Evolutionary conservation across 2,113 vertebrate species (phyloP), one percentile per base, ranked within the genome.

Genomic region (Pelusios castaneus): DNA sequence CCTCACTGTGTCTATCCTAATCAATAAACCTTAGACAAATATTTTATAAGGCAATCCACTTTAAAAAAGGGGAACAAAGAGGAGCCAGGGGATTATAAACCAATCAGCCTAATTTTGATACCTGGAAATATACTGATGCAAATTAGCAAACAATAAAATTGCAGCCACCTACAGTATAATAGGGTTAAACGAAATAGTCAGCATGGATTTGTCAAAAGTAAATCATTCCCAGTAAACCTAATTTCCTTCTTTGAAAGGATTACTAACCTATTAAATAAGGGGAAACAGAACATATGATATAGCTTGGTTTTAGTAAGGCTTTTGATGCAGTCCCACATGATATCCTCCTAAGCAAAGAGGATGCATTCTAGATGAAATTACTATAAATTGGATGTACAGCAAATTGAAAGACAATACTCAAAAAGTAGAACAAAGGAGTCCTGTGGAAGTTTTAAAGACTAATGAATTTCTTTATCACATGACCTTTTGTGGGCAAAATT

Each of bases 11-110:
- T 63, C 11, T 80, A 6, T 45, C 89, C 51, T 31, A 34, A 82
- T 89, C 60, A 91, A 85, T 90, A 91, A 89, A 54, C 2, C 84
- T 78, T 90, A 94, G 14, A 49, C 38, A 73, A n/a, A 10, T 88
- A 89, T 86, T 76, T 88, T 94, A 70, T 70, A 51, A 76, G 52
- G 49, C 5, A 93, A 89, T 87, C 94, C 4, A 55, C 3, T 7
- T 67, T 38, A 67, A 67, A 67, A n/a, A 67, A 5, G 34, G 34
- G 63, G 34, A 67, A 38, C 63, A 67, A 67, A 67, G 34, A 38
- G 19, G 34, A 67, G 17, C 34, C 1, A 2, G 34, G 19, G 34
- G 16, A 67, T 67, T 38, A 67, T 22, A 67, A 17, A 38, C 8
- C 8, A 38, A 9, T 67, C 34, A 67, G 34, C 34, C 19, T 67